A percentile compares a stretch with the other conserved stretches of the same genome.
Conservation (phyloP, 2,113 vertebrate species). For the Psilopsiagon aymara region DNA sequence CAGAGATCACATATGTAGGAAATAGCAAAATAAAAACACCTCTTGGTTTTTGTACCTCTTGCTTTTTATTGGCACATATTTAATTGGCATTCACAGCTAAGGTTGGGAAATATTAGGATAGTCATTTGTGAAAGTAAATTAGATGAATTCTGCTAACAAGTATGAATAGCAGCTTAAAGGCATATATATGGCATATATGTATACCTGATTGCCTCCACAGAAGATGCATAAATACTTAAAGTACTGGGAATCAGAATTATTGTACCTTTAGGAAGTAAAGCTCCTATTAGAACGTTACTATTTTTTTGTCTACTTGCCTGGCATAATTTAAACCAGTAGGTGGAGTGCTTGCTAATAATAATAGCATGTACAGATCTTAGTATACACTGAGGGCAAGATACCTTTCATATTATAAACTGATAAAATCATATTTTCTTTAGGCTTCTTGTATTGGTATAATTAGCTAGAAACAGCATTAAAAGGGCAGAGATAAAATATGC, state of each 20-base stretch:
- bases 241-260: neutral
- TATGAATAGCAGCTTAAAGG: neutral
- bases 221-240: neutral
- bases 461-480: slow-evolving; percentile 70
- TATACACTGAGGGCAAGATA: slow-evolving; percentile 64
- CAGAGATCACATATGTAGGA: neutral
- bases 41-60: neutral
- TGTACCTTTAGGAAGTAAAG: slow-evolving; percentile 7
- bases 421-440: slow-evolving; percentile 78
- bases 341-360: slow-evolving; percentile 88
- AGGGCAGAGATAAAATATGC: slow-evolving; percentile 64
- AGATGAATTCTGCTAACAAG: neutral
- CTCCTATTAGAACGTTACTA: neutral
- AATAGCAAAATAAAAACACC: neutral
- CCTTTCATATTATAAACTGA: slow-evolving; percentile 77
- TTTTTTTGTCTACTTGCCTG: slow-evolving; percentile 65
- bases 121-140: slow-evolving; percentile 14
- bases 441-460: slow-evolving; percentile 75
- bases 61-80: slow-evolving; percentile 4
- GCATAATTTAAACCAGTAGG: slow-evolving; percentile 81
- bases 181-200: neutral
- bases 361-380: slow-evolving; percentile 72
- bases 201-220: neutral
- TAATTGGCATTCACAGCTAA: neutral
- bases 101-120: neutral